phyloP scores from a whole-genome alignment of 2,888 invertebrate genomes.

The Limenitis camilla region DNA sequence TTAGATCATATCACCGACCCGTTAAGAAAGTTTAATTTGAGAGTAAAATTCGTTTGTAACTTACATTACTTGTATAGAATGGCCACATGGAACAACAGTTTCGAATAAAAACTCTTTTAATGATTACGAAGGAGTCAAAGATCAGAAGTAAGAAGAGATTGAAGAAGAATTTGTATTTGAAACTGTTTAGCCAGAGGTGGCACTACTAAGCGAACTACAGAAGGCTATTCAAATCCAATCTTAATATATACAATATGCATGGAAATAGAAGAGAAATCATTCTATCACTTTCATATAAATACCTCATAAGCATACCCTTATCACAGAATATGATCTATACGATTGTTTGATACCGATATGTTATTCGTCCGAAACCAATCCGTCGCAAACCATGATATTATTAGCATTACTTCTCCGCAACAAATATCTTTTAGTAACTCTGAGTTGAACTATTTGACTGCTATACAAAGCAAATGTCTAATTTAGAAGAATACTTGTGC shows the following conservation, averaged over 20 bases:
- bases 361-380: slow-evolving; percentile 23
- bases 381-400: background rate
- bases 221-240: slow-evolving; percentile 67
- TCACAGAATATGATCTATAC: slow-evolving; percentile 68
- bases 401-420: background rate
- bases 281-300: slow-evolving; percentile 42
- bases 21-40: slow-evolving; percentile 42
- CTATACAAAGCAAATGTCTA: slow-evolving; percentile 3
- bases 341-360: slow-evolving; percentile 60
- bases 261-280: slow-evolving; percentile 39
- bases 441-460: background rate
- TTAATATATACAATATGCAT: slow-evolving; percentile 47
- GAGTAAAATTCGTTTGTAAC: slow-evolving; percentile 44
- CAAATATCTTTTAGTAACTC: background rate
- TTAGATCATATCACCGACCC: slow-evolving; percentile 46
- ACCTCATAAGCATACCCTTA: slow-evolving; percentile 68
- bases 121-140: slow-evolving; percentile 1
- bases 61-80: slow-evolving; percentile 49
- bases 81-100: slow-evolving; percentile 57
- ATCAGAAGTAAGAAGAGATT: slow-evolving; percentile 3
- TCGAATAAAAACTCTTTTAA: slow-evolving; percentile 18
- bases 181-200: slow-evolving; percentile 39
- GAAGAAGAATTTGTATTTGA: slow-evolving; percentile 22
- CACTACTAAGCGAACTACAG: slow-evolving; percentile 69
- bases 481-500: slow-evolving; percentile 13